A percentile compares a stretch with the other conserved stretches of the same genome.
Conservation (phyloP, 2,797 vertebrate species). For the Pangasius macronema region DNA sequence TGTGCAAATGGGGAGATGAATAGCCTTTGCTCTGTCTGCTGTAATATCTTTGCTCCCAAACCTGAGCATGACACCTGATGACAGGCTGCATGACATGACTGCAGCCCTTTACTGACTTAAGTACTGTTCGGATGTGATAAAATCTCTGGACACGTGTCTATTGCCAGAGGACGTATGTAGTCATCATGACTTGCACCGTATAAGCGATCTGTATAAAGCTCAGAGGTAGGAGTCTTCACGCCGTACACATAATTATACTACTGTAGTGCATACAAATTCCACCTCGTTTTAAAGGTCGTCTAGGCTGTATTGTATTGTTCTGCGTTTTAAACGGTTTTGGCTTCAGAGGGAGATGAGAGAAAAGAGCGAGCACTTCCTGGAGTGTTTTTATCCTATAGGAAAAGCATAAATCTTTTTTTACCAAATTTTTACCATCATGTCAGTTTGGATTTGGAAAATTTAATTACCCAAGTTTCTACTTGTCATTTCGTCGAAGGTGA, state of each 20-base stretch:
- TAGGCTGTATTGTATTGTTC: no score
- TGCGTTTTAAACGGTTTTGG: neutral
- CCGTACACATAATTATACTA: neutral
- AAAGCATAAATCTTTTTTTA: neutral
- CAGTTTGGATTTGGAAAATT: neutral
- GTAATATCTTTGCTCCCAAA: neutral
- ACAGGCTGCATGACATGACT: neutral
- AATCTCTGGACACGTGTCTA: neutral
- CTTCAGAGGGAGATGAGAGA: no score
- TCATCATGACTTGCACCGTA: neutral
- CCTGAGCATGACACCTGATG: neutral
- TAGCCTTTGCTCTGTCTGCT: slow-evolving; percentile 8
- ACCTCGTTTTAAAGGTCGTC: neutral
- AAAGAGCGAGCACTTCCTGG: neutral
- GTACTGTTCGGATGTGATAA: neutral
- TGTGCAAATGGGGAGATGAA: slow-evolving; percentile 31
- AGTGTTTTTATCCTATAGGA: neutral
- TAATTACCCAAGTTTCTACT: neutral
- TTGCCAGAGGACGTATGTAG: neutral
- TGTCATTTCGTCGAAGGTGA: neutral
- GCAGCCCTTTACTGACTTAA: neutral
- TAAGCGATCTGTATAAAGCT: neutral
- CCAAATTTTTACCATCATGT: neutral
- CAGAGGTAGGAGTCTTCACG: neutral
- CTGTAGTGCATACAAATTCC: neutral